Percentiles rank a stretch among this genome's conserved stretches.
phyloP scores from a whole-genome alignment of 2,888 invertebrate genomes.

The Coenonympha arcania region DNA sequence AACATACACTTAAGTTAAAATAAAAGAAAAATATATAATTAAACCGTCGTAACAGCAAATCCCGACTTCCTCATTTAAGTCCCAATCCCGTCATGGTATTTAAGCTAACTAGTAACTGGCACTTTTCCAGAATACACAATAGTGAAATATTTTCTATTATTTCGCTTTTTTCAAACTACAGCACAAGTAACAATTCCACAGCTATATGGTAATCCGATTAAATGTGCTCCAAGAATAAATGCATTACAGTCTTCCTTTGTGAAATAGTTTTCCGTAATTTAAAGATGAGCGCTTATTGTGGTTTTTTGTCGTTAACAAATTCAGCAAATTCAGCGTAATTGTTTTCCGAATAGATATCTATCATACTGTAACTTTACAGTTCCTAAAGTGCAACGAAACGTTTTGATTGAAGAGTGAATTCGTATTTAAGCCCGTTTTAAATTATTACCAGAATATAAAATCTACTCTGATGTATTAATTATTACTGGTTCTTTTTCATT shows the following conservation, averaged over 20 bases:
- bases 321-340: neutral
- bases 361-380: too few species aligned
- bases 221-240: constrained; percentile 14
- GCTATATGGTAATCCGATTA: constrained; percentile 14
- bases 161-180: constrained; percentile 12
- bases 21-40: constrained; percentile 16
- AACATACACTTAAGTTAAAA: too few species aligned
- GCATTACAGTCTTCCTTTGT: constrained; percentile 9
- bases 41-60: constrained; percentile 20
- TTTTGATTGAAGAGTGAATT: too few species aligned
- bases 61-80: constrained; percentile 27
- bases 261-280: neutral
- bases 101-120: constrained; percentile 47
- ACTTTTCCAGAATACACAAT: constrained; percentile 32
- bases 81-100: constrained; percentile 42
- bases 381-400: too few species aligned
- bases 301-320: neutral
- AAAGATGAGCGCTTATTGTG: neutral
- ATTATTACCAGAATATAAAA: neutral
- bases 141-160: constrained; percentile 20
- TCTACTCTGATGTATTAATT: too few species aligned
- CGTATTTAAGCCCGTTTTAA: too few species aligned
- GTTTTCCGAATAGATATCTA: neutral
- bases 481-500: too few species aligned
- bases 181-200: constrained; percentile 8